phyloP scores from a whole-genome alignment of 37 sponge, comb jelly and placozoan species.

The Halichondria panicea region DNA sequence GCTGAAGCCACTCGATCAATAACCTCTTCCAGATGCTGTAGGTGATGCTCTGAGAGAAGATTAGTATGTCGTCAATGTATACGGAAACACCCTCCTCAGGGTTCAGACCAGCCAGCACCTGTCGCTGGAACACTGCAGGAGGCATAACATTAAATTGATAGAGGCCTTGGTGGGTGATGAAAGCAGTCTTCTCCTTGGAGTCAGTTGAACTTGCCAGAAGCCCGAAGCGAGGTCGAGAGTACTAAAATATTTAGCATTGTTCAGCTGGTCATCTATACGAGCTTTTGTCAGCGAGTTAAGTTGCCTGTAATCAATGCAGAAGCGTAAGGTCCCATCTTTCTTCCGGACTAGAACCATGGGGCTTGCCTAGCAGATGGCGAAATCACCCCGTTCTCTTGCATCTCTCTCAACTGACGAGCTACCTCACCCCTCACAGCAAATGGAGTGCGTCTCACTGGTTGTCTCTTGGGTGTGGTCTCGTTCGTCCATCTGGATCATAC shows the following conservation, averaged over 20 bases:
- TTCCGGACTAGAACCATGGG: too few species aligned
- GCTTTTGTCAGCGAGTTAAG: too few species aligned
- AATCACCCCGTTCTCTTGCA: too few species aligned
- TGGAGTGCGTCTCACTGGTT: too few species aligned
- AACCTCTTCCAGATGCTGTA: constrained; percentile 24
- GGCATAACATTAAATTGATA: constrained; percentile 62
- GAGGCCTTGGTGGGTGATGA: constrained; percentile 47
- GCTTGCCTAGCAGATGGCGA: too few species aligned
- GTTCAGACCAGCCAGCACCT: constrained; percentile 31
- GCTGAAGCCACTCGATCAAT: neutral
- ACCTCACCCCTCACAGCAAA: too few species aligned
- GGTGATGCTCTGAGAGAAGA: constrained; percentile 33
- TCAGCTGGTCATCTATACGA: too few species aligned
- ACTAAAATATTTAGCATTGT: constrained; percentile 36
- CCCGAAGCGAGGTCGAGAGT: constrained; percentile 56
- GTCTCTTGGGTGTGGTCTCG: too few species aligned
- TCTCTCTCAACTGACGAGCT: too few species aligned
- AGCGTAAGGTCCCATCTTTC: too few species aligned
- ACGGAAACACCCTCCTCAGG: constrained; percentile 33
- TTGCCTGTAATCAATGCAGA: too few species aligned
- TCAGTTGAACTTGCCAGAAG: constrained; percentile 49
- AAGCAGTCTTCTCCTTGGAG: constrained; percentile 56
- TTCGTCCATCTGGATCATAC: too few species aligned
- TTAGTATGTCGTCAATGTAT: constrained; percentile 47
- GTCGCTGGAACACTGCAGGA: constrained; percentile 35